Evolutionary conservation across 2,797 vertebrate species (phyloP).

Genomic region (Cirrhinus mrigala): DNA sequence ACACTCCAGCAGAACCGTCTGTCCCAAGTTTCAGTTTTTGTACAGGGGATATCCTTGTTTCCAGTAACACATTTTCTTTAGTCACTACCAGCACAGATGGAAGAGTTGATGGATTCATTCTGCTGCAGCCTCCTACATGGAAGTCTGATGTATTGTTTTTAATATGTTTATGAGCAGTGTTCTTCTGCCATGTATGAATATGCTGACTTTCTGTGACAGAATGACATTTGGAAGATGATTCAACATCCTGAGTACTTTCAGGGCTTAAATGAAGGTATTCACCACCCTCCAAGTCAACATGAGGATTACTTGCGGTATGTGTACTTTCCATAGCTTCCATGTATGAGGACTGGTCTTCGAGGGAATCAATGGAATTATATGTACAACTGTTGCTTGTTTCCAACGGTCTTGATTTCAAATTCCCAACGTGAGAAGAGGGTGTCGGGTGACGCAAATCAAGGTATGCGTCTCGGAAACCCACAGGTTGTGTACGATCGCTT

Average conservation of each 20-base stretch:
- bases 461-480: constrained; percentile 71
- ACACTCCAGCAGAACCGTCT: constrained; percentile 59
- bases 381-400: constrained; percentile 75
- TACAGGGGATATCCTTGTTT: constrained; percentile 61
- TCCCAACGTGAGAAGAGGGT: constrained; percentile 61
- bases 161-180: constrained; percentile 49
- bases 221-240: constrained; percentile 61
- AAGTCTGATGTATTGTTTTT: constrained; percentile 53
- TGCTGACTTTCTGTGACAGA: constrained; percentile 61
- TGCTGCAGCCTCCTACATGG: constrained; percentile 49
- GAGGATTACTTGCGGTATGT: constrained; percentile 44
- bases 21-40: constrained; percentile 57
- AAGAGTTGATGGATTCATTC: constrained; percentile 59
- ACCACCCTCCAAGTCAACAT: constrained; percentile 63
- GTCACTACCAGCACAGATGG: constrained; percentile 64
- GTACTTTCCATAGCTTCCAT: constrained; percentile 62
- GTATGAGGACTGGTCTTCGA: constrained; percentile 58
- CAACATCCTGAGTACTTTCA: constrained; percentile 68
- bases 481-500: constrained; percentile 70
- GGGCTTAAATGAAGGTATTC: constrained; percentile 74
- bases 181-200: constrained; percentile 60
- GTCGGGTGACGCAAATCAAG: constrained; percentile 73
- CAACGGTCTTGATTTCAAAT: constrained; percentile 56
- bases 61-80: constrained; percentile 59
- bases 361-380: constrained; percentile 66